Conservation (phyloP, 2,113 vertebrate species). For the Hypanus sabinus region DNA sequence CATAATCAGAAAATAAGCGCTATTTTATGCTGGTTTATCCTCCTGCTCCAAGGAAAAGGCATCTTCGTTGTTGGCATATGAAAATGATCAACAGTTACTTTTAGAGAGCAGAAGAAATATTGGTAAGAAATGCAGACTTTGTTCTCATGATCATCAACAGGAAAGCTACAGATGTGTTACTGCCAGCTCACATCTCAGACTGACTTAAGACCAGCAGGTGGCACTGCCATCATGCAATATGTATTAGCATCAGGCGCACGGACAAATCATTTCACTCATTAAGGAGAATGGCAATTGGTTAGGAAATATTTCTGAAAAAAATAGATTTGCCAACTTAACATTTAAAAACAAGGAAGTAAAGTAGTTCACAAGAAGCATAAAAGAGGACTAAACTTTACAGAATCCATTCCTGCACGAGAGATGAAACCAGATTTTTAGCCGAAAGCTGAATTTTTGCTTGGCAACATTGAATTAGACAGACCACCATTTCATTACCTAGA, state of each 20-base stretch:
- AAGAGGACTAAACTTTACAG: background rate
- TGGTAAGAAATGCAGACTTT: background rate
- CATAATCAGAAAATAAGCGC: background rate
- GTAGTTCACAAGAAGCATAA: background rate
- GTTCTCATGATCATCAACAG: background rate
- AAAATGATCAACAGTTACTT: background rate
- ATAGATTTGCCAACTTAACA: background rate
- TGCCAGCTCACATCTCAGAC: background rate
- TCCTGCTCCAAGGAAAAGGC: background rate
- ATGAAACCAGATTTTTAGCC: background rate
- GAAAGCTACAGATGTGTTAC: background rate
- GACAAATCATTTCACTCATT: background rate
- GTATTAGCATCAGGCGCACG: background rate
- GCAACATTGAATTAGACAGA: background rate
- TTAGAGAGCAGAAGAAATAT: background rate
- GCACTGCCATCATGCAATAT: slow-evolving; percentile 25
- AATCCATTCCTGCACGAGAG: background rate
- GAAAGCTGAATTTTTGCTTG: background rate
- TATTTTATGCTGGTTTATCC: background rate
- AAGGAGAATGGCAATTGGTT: background rate
- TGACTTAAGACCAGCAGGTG: background rate
- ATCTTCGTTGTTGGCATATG: background rate
- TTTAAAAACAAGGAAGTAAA: too few species aligned
- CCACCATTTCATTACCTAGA: background rate
- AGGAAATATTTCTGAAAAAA: too few species aligned